Evolutionary conservation across 2,113 vertebrate genomes (phyloP), one percentile per base, ranked within the genome.

Genomic region (Poeciliopsis occidentalis): DNA sequence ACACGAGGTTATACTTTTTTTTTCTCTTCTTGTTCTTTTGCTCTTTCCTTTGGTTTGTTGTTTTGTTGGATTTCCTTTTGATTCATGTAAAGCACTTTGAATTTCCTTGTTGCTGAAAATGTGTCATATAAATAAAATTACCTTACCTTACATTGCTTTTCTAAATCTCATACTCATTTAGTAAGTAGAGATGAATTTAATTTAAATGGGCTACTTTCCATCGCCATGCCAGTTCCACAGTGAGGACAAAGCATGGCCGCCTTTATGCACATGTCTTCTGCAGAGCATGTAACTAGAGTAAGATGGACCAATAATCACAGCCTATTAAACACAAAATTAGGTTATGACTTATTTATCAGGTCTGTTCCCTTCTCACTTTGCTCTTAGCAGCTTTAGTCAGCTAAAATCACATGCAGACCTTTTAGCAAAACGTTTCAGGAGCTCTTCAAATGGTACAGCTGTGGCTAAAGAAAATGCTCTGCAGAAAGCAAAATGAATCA

Each of bases 281-380:
- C 29, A 62, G 26, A 39, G 11, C 4, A 15, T 17, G 51, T n/a
- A 31, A 4, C 31, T 60, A 8, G 24, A 13, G 13, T 22, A 37
- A 37, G 32, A 34, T 64, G 62, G 30, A 22, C 62, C 29, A 63
- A 6, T 34, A 39, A 65, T 37, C 22, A 39, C 31, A 37, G 19
- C 32, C 31, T 24, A 65, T 65, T 65, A 37, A 65, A 37, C 31
- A 22, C 62, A 32, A 32, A 64, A 64, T 64, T 63, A 63, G 29
- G 61, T 64, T 32, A 32, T 32, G 15, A 32, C 62, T 32, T 22
- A 32, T 64, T 64, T 32, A 64, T 29, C 8, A 63, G 61, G 7
- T 13, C 30, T 31, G 62, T 29, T 64, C 6, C 15, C 30, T 19
- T 32, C 61, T 63, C 29, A 31, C 29, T 29, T 19, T 30, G 17